These are phyloP conservation scores for Megatriorchis doriae DNA, from an alignment of 2,113 vertebrate species.

Conservation along the genomic window DNA sequence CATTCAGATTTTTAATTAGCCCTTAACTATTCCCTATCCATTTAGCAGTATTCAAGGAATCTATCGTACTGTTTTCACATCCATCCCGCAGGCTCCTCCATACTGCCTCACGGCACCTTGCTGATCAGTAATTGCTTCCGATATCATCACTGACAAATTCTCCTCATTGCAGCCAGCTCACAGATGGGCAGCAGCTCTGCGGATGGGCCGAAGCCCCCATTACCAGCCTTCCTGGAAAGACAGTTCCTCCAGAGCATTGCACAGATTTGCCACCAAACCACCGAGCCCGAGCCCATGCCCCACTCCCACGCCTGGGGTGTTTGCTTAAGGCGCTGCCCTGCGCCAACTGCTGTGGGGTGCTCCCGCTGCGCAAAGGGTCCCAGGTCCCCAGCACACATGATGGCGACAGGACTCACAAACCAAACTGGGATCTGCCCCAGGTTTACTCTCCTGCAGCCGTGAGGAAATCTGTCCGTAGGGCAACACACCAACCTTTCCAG, in stretches of 20 bases:
- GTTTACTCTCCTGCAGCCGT: not conserved
- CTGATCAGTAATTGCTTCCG: not conserved
- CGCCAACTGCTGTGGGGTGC: not conserved
- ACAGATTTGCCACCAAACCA: not conserved
- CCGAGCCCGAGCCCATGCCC: not conserved
- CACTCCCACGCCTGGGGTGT: not conserved
- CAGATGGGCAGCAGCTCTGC: not conserved
- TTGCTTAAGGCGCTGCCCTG: not conserved
- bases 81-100: not conserved
- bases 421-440: not conserved
- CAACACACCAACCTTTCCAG: rapidly evolving
- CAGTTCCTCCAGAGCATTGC: not conserved
- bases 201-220: not conserved
- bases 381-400: not conserved
- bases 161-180: not conserved
- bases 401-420: not conserved
- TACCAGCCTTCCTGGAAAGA: not conserved
- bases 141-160: not conserved
- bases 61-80: not conserved
- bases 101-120: not conserved
- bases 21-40: not conserved
- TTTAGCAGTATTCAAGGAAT: not conserved
- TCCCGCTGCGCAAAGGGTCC: not conserved
- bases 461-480: not conserved
- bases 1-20: not conserved